These are phyloP conservation scores for Agapostemon virescens DNA, from an alignment of 2,888 invertebrate genomes.

Conservation along the genomic window DNA sequence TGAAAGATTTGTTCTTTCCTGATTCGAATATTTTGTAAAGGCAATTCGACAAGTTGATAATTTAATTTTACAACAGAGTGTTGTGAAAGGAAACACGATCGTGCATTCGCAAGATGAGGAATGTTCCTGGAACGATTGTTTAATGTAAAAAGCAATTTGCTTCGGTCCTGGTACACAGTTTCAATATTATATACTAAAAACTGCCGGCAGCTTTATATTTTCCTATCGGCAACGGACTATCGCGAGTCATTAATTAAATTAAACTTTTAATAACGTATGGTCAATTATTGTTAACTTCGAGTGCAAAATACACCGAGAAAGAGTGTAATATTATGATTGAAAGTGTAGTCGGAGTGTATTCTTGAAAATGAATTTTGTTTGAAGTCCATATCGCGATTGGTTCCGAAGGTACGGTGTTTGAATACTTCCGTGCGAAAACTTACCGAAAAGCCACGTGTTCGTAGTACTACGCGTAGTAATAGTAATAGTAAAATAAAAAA, in stretches of 20 bases:
- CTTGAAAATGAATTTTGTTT: not conserved
- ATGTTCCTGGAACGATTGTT: not conserved
- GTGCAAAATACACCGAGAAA: not conserved
- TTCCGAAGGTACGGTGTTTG: no score
- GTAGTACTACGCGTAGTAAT: not conserved
- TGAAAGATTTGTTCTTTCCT: not conserved
- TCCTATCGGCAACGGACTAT: not conserved
- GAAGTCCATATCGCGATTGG: not conserved
- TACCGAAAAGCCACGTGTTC: not conserved
- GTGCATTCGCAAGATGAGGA: not conserved
- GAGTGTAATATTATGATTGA: slow-evolving; percentile 1
- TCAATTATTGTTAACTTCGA: not conserved
- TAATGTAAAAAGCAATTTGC: not conserved
- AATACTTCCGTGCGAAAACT: not conserved
- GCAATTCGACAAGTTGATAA: not conserved
- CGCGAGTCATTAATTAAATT: not conserved
- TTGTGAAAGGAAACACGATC: not conserved
- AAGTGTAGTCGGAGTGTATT: not conserved
- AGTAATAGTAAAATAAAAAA: not conserved
- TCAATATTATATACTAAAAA: not conserved
- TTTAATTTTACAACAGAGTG: not conserved
- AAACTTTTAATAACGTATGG: not conserved
- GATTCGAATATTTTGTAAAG: not conserved
- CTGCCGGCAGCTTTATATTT: not conserved
- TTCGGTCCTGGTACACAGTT: not conserved